A percentile compares a stretch with the other conserved stretches of the same genome.
Conservation (phyloP, 2,113 vertebrate genomes). For the Semnornis frantzii region DNA sequence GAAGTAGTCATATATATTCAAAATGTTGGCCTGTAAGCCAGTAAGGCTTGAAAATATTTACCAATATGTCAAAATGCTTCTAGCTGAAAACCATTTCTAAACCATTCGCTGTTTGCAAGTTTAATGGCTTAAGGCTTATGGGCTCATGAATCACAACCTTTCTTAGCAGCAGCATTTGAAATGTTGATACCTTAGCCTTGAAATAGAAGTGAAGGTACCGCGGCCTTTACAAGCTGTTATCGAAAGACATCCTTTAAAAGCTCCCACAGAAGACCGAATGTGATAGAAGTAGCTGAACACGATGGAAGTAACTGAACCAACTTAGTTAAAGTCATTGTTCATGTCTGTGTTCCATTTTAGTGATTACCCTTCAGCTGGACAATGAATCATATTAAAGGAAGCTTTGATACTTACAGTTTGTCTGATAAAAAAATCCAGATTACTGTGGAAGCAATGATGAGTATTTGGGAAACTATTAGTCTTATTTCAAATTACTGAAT, state of each 20-base stretch:
- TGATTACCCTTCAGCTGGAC: conserved; percentile 5
- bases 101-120: conserved; percentile 66
- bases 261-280: conserved; percentile 44
- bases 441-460: conserved; percentile 21
- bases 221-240: conserved; percentile 64
- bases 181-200: conserved; percentile 71
- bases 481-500: conserved; percentile 30
- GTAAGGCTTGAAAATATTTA: conserved; percentile 69
- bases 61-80: conserved; percentile 69
- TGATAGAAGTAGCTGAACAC: conserved; percentile 5
- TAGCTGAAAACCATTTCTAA: conserved; percentile 56
- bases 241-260: conserved; percentile 64
- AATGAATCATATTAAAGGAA: conserved; percentile 48
- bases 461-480: conserved; percentile 20
- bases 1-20: conserved; percentile 70
- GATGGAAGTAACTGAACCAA: conserved; percentile 30
- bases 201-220: conserved; percentile 69
- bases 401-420: conserved; percentile 1
- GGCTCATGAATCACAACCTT: conserved; percentile 66
- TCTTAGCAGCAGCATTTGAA: conserved; percentile 66
- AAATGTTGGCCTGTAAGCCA: conserved; percentile 64
- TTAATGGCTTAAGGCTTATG: conserved; percentile 68
- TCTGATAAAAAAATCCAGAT: conserved; percentile 52
- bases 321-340: conserved; percentile 60
- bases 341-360: conserved; percentile 27